A percentile compares a stretch with the other conserved stretches of the same genome.
Conservation (phyloP, 2,888 invertebrate genomes). For the Nomada lathburiana region DNA sequence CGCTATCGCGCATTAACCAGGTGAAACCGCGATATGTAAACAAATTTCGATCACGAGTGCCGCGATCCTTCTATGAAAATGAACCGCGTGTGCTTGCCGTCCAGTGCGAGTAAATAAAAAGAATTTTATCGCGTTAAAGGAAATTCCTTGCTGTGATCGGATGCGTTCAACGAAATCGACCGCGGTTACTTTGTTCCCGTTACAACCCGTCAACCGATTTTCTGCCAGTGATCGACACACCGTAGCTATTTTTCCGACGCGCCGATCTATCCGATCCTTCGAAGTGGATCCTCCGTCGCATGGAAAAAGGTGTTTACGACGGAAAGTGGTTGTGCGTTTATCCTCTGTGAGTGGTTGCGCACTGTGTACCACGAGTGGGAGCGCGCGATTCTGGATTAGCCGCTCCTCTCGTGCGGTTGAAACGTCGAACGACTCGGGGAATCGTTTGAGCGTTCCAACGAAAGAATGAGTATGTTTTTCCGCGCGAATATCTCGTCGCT, state of each 20-base stretch:
- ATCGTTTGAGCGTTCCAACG: conserved; percentile 39
- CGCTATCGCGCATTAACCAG: conserved; percentile 1
- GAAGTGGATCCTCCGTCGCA: background rate
- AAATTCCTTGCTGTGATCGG: conserved; percentile 1
- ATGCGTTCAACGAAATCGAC: background rate
- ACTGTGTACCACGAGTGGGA: conserved; percentile 67
- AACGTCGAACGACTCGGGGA: conserved; percentile 27
- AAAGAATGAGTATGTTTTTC: conserved; percentile 72
- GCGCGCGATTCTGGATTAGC: conserved; percentile 81
- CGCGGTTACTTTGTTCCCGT: background rate
- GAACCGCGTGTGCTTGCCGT: background rate
- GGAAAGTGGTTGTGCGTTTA: conserved; percentile 30
- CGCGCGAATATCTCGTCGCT: conserved; percentile 50
- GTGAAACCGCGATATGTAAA: conserved; percentile 27
- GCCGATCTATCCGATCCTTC: background rate
- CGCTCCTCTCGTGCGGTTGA: conserved; percentile 73
- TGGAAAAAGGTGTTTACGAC: conserved; percentile 3
- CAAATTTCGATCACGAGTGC: conserved; percentile 42
- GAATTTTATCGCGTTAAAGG: conserved; percentile 24
- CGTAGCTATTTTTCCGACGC: background rate
- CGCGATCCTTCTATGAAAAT: background rate
- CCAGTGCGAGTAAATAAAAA: conserved; percentile 39
- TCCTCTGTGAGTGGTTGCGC: conserved; percentile 4
- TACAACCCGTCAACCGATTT: background rate
- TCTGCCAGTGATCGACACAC: background rate